phyloP scores from a whole-genome alignment of 2,888 invertebrate genomes.

The Noctua fimbriata region DNA sequence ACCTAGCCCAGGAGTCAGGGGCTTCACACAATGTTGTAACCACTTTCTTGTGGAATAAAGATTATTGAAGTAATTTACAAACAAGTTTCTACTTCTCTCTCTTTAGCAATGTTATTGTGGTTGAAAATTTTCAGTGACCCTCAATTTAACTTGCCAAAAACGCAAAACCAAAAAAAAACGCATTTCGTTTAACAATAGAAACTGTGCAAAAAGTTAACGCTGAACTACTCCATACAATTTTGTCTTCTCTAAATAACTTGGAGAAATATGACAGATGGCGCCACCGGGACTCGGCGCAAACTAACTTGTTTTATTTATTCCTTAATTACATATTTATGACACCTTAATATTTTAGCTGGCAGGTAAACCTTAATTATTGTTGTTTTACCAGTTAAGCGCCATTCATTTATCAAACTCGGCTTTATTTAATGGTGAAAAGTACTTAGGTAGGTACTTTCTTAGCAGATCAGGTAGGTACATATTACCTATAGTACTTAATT shows the following conservation, averaged over 20 bases:
- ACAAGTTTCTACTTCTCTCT: not conserved
- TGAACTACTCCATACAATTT: conserved; percentile 33
- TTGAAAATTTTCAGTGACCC: conserved; percentile 5
- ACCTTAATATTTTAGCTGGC: conserved; percentile 30
- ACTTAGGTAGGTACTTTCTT: not conserved
- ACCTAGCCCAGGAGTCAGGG: too few species aligned
- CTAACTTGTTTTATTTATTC: conserved; percentile 42
- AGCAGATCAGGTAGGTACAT: not conserved
- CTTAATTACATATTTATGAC: conserved; percentile 54
- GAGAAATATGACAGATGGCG: conserved; percentile 56
- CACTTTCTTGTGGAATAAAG: too few species aligned
- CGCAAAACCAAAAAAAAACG: too few species aligned
- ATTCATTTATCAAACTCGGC: not conserved
- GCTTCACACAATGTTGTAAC: too few species aligned
- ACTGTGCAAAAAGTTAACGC: conserved; percentile 22
- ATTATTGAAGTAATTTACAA: not conserved
- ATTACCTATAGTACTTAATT: not conserved
- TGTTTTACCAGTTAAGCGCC: not conserved
- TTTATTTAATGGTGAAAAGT: not conserved
- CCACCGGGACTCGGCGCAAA: conserved; percentile 49
- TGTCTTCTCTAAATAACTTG: conserved; percentile 31
- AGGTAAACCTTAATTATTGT: conserved; percentile 14
- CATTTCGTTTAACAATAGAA: conserved; percentile 36
- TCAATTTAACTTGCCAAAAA: conserved; percentile 29
- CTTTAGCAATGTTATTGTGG: conserved; percentile 5